Base-by-base conservation (phyloP, 64 coral and sea anemone genomes). In the Acropora tenuis region DNA sequence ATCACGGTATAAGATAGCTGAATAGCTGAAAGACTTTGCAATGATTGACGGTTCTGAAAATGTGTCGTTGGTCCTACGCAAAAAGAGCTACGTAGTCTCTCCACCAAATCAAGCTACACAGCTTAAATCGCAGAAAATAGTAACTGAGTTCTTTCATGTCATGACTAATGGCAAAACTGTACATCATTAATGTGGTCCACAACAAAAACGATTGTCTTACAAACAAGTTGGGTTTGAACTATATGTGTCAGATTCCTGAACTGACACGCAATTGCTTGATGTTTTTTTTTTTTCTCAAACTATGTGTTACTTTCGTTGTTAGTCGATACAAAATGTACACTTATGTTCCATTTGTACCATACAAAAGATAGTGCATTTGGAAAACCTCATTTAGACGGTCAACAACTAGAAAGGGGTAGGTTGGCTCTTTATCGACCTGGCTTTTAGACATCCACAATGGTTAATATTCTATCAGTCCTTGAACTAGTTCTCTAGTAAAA, bases 131-230 rank as follows among this genome's bases (percentile, higher is more conserved):
- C 17, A 68, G 63, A 68, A 9, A 68, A 68, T 15, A 68, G 63
- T 68, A 68, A 68, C 63, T 19, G 7, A 11, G 63, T 19, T 68
- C 17, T 68, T 68, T 68, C 63, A 68, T 15, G 63, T 68, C 63
- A 68, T 68, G 63, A 68, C 63, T 68, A 68, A 68, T 68, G 63
- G 63, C 63, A 68, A 68, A 68, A 68, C 12, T 68, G 12, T 68
- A 13, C 63, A 68, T 68, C 17, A 68, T 68, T 13, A 68, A 68
- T 68, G 63, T 68, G 63, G 63, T 18, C 8, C 17, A 11, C 12
- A 11, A 68, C 12, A 68, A 68, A 68, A 68, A 68, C 63, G 63
- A 68, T 68, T 68, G 63, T 15, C 63, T 68, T 0, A 68, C 63
- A 68, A 68, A 68, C 63, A 13, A 68, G 63, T 68, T 68, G 17